A percentile compares a stretch with the other conserved stretches of the same genome.
phyloP scores from a whole-genome alignment of 23 tunicate species.

The Halocynthia roretzi region DNA sequence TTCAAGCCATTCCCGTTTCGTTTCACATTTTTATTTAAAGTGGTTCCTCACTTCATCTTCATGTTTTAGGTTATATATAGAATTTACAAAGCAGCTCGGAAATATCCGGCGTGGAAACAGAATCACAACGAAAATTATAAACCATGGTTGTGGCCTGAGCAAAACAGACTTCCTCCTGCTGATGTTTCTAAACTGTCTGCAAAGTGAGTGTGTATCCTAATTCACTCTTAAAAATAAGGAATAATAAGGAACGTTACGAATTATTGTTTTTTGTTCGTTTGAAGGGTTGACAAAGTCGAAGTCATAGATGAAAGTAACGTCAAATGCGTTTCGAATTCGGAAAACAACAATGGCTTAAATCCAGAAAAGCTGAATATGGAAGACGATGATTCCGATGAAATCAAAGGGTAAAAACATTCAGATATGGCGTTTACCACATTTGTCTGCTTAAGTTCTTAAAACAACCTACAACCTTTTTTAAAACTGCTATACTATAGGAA shows the following conservation, averaged over 20 bases:
- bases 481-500: too few species aligned
- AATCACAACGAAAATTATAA: conserved; percentile 56
- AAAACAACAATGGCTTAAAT: not conserved
- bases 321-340: not conserved
- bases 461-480: too few species aligned
- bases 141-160: conserved; percentile 95
- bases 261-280: not conserved
- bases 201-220: conserved; percentile 25
- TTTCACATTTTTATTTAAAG: not conserved
- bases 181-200: conserved; percentile 59
- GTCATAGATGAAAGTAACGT: conserved; percentile 63
- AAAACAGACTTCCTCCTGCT: conserved; percentile 70
- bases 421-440: too few species aligned
- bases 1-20: not conserved
- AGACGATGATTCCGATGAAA: too few species aligned
- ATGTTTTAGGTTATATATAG: conserved; percentile 64
- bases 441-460: too few species aligned
- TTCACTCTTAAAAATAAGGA: not conserved
- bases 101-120: conserved; percentile 70
- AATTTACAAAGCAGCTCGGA: conserved; percentile 80
- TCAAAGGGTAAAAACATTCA: too few species aligned
- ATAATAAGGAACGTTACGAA: not conserved
- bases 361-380: too few species aligned
- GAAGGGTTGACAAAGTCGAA: conserved; percentile 74
- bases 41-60: not conserved